Percentiles rank a stretch among this genome's conserved stretches.
Conservation (phyloP, 1,140 invertebrate genomes). For the Papilio helenus region DNA sequence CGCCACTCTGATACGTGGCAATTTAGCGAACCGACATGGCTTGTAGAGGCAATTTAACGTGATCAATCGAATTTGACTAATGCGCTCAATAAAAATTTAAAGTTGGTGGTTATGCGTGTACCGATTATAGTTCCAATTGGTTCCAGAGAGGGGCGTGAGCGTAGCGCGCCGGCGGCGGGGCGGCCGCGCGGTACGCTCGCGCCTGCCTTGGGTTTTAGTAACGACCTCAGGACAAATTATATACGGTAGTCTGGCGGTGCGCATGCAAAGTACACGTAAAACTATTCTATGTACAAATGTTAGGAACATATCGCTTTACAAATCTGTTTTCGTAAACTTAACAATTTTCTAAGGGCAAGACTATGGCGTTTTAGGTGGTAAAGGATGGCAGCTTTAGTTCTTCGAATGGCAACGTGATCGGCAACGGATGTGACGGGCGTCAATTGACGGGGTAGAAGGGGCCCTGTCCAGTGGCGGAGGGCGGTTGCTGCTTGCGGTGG, state of each 20-base stretch:
- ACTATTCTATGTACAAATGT: constrained; percentile 82
- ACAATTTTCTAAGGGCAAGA: constrained; percentile 79
- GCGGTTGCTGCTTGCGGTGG: constrained; percentile 87
- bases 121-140: constrained; percentile 82
- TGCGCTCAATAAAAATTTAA: constrained; percentile 71
- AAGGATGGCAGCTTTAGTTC: constrained; percentile 74
- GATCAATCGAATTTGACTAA: constrained; percentile 73
- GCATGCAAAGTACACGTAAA: constrained; percentile 78
- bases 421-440: constrained; percentile 61
- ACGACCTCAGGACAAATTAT: constrained; percentile 65
- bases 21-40: constrained; percentile 63
- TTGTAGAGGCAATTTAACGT: constrained; percentile 76
- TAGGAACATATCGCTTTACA: constrained; percentile 82
- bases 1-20: constrained; percentile 55
- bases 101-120: constrained; percentile 81
- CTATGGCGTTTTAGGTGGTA: constrained; percentile 78
- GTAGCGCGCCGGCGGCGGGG: constrained; percentile 53
- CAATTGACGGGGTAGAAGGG: constrained; percentile 83
- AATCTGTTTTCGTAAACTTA: constrained; percentile 70
- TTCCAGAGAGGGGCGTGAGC: constrained; percentile 70
- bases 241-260: constrained; percentile 74
- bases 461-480: constrained; percentile 66
- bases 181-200: constrained; percentile 34
- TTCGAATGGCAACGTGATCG: constrained; percentile 71
- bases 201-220: constrained; percentile 52